Base-by-base conservation (phyloP, 2,888 invertebrate genomes). In the Eudasyphora cyanicolor region DNA sequence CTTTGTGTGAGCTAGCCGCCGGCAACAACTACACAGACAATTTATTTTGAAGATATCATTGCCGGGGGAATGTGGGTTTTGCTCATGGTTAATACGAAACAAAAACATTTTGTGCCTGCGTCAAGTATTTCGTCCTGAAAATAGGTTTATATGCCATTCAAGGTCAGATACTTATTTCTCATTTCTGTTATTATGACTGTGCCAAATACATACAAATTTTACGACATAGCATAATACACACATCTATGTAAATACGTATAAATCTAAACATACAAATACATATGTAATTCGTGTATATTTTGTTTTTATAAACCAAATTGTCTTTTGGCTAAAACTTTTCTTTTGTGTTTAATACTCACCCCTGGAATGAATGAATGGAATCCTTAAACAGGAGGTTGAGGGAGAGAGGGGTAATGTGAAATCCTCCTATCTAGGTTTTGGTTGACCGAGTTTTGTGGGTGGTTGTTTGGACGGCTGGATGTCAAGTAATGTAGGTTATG, bases 101-200 rank as follows among this genome's bases (percentile, higher is more conserved):
- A 60, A 64, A 64, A 64, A 64, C 35, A 64, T 21, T 67, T n/a
- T 67, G 38, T 14, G 67, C 71, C 35, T 51, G n/a, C 12, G 51
- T 12, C 35, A 71, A 54, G 32, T 29, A 71, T 32, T 51, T 54
- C 51, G 71, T 71, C 71, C 51, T 54, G 71, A 17, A 71, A 32
- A 71, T 71, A 54, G 71, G 71, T 71, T 71, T 71, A 51, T 71
- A 32, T 71, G 71, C 51, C 32, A 71, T 19, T 35, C 71, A 71
- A 71, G 71, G 71, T 71, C 71, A 71, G 51, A 29, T 54, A 21
- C 35, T 67, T 67, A 38, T 67, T 24, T 64, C 38, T 35, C 21
- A 19, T 64, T 32, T 12, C 12, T 64, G 35, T 64, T 67, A 24
- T 67, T 38, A 42, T 67, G 38, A 10, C 38, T 42, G 67, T 67